Conservation (phyloP, 2,113 vertebrate genomes). For the Eudyptes chrysolophus region DNA sequence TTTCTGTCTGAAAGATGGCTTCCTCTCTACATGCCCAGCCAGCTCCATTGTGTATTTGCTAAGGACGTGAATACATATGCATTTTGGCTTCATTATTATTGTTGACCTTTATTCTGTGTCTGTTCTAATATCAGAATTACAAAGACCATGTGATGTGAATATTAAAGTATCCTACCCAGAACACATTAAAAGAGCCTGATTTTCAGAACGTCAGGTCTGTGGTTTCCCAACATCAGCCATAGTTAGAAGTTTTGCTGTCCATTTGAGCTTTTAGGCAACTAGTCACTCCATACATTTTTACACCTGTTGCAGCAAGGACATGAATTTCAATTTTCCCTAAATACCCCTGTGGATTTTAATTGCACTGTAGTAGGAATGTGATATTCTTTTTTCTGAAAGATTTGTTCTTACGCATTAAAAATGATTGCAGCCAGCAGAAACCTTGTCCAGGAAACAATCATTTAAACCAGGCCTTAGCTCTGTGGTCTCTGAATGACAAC, state of each 20-base stretch:
- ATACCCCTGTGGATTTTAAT: not conserved
- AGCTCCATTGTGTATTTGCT: not conserved
- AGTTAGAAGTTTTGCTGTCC: not conserved
- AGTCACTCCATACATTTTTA: not conserved
- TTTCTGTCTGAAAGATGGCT: not conserved
- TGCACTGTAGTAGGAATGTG: not conserved
- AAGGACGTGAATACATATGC: not conserved
- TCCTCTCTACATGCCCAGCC: not conserved
- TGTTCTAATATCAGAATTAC: not conserved
- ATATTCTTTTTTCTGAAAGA: not conserved
- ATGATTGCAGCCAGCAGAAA: not conserved
- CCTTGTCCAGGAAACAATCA: not conserved
- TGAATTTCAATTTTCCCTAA: not conserved
- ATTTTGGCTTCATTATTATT: not conserved
- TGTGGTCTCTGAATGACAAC: not conserved
- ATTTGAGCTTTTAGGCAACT: not conserved
- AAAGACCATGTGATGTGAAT: not conserved
- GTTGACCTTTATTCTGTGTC: not conserved
- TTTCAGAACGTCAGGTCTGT: fast-evolving
- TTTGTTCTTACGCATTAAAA: not conserved
- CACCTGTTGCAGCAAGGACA: not conserved
- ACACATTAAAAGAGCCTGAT: not conserved
- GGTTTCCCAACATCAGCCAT: not conserved
- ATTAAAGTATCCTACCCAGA: not conserved
- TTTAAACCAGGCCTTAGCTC: not conserved